Evolutionary conservation across 2,888 invertebrate genomes (phyloP), one percentile per base, ranked within the genome.

Genomic region (Synanthedon formicaeformis): DNA sequence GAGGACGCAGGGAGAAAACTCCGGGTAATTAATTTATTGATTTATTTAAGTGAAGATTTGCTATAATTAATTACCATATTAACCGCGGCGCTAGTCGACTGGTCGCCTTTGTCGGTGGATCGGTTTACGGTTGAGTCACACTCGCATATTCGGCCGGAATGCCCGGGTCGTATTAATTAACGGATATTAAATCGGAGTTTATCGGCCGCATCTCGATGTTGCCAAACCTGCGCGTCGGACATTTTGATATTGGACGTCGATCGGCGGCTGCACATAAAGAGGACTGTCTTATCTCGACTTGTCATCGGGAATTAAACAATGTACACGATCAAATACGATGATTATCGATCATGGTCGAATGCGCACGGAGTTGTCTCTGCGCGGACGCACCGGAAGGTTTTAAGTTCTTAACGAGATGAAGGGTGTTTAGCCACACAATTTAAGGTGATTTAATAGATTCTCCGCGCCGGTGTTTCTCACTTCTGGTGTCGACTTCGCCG

Each of bases 101-200:
- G 64, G 63, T 65, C 82, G 63, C 65, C 82, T 86, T 86, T 86
- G 87, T 84, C 86, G 86, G 86, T 76, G 69, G 76, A 76, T 81
- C 78, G 72, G 70, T 77, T 76, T 78, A 79, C 74, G 73, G 74
- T 78, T 81, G 82, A 82, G 71, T 83, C 84, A 81, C 78, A 78
- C 75, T 75, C 80, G 70, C 78, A 79, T 79, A 77, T 78, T 79
- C 73, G 73, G 69, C 69, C 76, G 75, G 84, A 79, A 84, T 83
- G 77, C 78, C 78, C 74, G 79, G 75, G 73, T 78, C 75, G 84
- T 82, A 85, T 87, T 86, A 85, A 86, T 87, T 86, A 87, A 86
- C 85, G 81, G 78, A 83, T 84, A 83, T 86, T 81, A 83, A 84
- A 86, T 80, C 78, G 78, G 78, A 81, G 76, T 85, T 87, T 86